These are phyloP conservation scores for Andricus curvator DNA, from an alignment of 2,888 invertebrate species.

Conservation along the genomic window DNA sequence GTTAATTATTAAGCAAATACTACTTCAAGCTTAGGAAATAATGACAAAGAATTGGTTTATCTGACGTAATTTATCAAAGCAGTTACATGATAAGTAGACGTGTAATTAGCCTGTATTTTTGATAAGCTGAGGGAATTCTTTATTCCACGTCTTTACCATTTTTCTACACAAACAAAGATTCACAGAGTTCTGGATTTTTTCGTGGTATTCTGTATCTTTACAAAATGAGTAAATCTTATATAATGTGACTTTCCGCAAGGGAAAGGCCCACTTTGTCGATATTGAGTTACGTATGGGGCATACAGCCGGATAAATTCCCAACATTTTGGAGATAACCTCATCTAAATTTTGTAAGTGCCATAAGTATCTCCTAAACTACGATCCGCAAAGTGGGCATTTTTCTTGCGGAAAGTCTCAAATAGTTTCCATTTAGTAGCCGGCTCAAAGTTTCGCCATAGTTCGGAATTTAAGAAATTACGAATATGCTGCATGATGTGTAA, in stretches of 20 bases:
- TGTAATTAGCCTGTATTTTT: slow-evolving; percentile 34
- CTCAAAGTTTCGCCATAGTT: neutral
- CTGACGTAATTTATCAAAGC: slow-evolving; percentile 8
- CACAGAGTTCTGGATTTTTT: neutral
- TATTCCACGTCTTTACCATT: neutral
- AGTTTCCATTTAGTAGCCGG: neutral
- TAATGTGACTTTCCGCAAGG: too few relatives aligned
- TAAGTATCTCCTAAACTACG: too few relatives aligned
- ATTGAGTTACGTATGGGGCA: too few relatives aligned
- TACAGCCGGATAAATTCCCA: too few relatives aligned
- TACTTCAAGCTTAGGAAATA: slow-evolving; percentile 18
- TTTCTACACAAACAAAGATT: neutral
- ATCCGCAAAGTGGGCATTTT: too few relatives aligned
- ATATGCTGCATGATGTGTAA: neutral
- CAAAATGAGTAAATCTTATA: neutral
- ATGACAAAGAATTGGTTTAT: slow-evolving; percentile 20
- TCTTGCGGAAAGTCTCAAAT: neutral
- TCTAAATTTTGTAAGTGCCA: too few relatives aligned
- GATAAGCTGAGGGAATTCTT: neutral
- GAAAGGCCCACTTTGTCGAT: too few relatives aligned
- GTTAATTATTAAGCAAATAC: neutral
- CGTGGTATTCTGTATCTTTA: neutral
- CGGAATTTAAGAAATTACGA: neutral
- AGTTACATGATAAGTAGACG: neutral
- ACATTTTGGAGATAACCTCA: too few relatives aligned